These are phyloP conservation scores for Alces alces DNA, from an alignment of 2,113 vertebrate genomes.

Conservation along the genomic window DNA sequence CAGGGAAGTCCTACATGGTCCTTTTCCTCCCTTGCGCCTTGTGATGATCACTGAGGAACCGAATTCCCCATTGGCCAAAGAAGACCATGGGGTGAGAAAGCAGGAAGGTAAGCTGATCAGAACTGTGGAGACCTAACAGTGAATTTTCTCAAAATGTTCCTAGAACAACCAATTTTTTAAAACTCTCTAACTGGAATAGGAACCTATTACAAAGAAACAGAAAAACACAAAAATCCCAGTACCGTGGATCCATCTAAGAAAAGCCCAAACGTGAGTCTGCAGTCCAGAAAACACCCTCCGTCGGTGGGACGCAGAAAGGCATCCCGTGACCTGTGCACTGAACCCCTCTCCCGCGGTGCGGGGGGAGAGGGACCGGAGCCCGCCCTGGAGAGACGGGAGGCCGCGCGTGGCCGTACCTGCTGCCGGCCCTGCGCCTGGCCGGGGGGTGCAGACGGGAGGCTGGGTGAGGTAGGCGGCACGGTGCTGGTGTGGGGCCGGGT, in stretches of 20 bases:
- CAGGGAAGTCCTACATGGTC: neutral
- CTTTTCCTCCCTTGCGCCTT: neutral
- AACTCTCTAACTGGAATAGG: neutral
- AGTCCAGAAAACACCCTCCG: neutral
- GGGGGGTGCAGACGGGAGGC: constrained; percentile 21
- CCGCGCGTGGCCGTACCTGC: constrained; percentile 70
- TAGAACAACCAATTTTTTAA: neutral
- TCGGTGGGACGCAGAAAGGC: neutral
- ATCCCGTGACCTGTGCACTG: neutral
- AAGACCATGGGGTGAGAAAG: neutral
- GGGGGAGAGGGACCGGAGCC: neutral
- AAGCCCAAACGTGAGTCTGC: neutral
- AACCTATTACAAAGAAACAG: neutral
- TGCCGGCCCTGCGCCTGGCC: constrained; percentile 71
- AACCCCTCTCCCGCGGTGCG: fast-evolving
- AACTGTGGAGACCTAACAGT: neutral
- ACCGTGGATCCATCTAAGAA: neutral
- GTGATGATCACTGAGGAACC: neutral
- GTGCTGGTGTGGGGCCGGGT: constrained; percentile 52
- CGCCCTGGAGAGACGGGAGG: fast-evolving
- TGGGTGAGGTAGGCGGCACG: constrained; percentile 75
- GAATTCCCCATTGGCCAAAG: neutral
- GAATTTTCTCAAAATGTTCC: constrained; percentile 10
- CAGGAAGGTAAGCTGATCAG: neutral
- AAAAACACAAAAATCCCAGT: neutral